Evolutionary conservation across 2,113 vertebrate species (phyloP).

Genomic region (Xiphias gladius): DNA sequence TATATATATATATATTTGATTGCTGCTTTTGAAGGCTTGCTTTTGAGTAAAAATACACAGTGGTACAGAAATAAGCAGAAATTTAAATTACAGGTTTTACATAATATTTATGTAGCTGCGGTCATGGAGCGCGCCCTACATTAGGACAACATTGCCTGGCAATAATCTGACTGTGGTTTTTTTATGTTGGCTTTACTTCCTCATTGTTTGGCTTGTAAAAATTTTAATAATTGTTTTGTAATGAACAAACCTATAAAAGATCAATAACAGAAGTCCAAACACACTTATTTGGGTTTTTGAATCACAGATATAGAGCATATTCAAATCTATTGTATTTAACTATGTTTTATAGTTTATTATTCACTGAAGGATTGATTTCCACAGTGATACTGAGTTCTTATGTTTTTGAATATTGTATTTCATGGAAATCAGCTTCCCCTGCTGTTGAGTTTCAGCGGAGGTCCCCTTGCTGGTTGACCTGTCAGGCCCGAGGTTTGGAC

Average conservation of each 20-base stretch:
- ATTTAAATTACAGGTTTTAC: slow-evolving; percentile 12
- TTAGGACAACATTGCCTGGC: neutral
- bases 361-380: neutral
- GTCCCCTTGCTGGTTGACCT: slow-evolving; percentile 25
- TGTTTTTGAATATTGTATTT: slow-evolving; percentile 12
- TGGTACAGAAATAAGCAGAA: neutral
- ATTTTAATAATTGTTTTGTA: neutral
- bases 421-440: slow-evolving; percentile 5
- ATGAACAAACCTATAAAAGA: neutral
- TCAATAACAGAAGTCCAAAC: neutral
- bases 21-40: neutral
- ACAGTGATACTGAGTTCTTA: neutral
- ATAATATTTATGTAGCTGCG: neutral
- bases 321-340: neutral
- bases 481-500: slow-evolving; percentile 43
- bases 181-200: neutral
- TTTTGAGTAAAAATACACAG: neutral
- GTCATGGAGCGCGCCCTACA: neutral
- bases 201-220: neutral
- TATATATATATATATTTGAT: neutral
- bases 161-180: neutral
- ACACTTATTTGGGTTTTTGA: neutral
- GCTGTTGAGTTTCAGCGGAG: slow-evolving; percentile 10
- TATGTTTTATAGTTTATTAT: slow-evolving; percentile 3
- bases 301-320: neutral